phyloP scores from a whole-genome alignment of 2,888 invertebrate genomes.

The Frankliniella intonsa region DNA sequence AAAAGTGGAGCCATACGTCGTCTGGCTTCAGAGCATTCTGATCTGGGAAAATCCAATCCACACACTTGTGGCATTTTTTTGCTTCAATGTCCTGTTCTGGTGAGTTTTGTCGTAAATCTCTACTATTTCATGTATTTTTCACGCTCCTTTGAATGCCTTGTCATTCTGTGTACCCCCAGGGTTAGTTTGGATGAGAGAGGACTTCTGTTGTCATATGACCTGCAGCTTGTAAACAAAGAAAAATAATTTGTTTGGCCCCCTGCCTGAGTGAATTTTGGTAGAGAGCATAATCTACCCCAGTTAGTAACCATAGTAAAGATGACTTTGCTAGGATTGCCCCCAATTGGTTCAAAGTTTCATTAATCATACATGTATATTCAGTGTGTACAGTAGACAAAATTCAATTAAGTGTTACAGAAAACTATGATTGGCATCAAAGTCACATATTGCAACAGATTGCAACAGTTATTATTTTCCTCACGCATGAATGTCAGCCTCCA shows the following conservation, averaged over 20 bases:
- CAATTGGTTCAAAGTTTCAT: too few relatives aligned
- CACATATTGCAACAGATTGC: background rate
- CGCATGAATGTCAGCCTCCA: too few relatives aligned
- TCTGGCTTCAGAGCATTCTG: conserved; percentile 17
- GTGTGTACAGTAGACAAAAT: too few relatives aligned
- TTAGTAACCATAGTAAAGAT: too few relatives aligned
- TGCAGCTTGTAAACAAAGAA: conserved; percentile 17
- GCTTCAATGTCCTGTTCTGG: conserved; percentile 5
- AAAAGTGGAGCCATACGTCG: background rate
- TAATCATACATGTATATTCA: too few relatives aligned
- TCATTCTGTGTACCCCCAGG: background rate
- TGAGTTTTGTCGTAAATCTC: background rate
- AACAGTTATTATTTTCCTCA: too few relatives aligned
- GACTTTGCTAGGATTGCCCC: too few relatives aligned
- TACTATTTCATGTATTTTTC: background rate
- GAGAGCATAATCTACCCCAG: too few relatives aligned
- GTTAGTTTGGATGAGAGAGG: too few relatives aligned
- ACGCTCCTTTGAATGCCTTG: background rate
- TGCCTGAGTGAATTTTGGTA: background rate
- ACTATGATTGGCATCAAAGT: background rate
- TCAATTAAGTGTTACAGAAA: too few relatives aligned
- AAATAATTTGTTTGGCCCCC: background rate
- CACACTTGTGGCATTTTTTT: background rate
- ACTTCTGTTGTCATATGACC: conserved; percentile 10
- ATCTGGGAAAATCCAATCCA: background rate